Conservation (phyloP, 2,113 vertebrate species). For the Nycticorax nycticorax region DNA sequence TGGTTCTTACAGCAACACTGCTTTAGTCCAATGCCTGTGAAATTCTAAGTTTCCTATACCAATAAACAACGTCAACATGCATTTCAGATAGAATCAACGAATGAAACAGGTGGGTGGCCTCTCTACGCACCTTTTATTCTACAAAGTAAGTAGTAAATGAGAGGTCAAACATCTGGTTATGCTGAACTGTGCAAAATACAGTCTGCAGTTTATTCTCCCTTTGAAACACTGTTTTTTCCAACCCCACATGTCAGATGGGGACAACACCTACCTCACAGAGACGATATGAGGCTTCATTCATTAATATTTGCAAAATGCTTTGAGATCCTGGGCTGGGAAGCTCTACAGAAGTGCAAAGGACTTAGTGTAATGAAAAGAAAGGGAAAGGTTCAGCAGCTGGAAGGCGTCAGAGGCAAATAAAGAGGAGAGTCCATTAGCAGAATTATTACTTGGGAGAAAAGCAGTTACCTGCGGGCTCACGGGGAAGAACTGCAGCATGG, state of each 20-base stretch:
- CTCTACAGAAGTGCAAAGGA: constrained; percentile 20
- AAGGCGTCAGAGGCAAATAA: neutral
- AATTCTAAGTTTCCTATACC: neutral
- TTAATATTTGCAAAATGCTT: constrained; percentile 27
- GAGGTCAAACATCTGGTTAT: neutral
- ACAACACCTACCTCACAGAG: constrained; percentile 6
- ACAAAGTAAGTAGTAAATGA: neutral
- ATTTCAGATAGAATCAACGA: neutral
- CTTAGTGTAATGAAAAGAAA: neutral
- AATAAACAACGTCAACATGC: neutral
- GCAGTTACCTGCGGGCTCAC: constrained; percentile 85
- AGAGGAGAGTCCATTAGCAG: constrained; percentile 11
- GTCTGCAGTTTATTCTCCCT: neutral
- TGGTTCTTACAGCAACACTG: neutral
- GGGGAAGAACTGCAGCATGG: constrained; percentile 85
- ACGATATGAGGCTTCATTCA: neutral
- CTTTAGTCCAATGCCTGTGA: neutral
- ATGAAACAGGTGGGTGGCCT: neutral
- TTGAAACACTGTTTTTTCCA: neutral
- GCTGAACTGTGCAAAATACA: neutral
- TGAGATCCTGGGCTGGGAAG: neutral
- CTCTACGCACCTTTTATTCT: neutral
- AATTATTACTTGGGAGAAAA: constrained; percentile 40
- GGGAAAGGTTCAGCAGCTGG: neutral
- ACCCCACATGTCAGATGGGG: neutral